A percentile compares a stretch with the other conserved stretches of the same genome.
Evolutionary conservation across 1,140 invertebrate genomes (phyloP).

Genomic region (Apis cerana): DNA sequence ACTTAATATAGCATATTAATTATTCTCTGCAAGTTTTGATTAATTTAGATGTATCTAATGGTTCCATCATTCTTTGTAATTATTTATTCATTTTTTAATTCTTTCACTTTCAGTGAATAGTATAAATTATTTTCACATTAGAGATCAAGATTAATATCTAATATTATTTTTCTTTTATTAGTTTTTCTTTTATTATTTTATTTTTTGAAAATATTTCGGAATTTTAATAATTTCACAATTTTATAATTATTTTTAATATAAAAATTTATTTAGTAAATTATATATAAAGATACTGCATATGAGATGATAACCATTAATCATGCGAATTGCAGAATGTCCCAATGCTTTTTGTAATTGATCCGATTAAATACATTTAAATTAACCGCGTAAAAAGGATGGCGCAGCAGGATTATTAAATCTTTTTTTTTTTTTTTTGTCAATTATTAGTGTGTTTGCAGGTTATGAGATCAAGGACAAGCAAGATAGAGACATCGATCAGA

Average conservation of each 20-base stretch:
- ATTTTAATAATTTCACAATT: background rate
- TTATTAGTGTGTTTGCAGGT: constrained; percentile 15
- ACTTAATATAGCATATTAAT: constrained; percentile 33
- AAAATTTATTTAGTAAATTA: background rate
- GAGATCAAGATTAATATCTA: background rate
- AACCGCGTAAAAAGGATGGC: constrained; percentile 7
- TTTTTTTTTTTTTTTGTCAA: background rate
- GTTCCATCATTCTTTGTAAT: background rate
- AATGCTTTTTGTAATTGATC: background rate
- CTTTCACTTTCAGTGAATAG: background rate
- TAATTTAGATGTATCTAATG: constrained; percentile 24
- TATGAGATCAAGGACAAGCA: constrained; percentile 21
- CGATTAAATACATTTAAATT: background rate
- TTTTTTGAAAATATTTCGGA: background rate
- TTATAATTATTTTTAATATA: background rate
- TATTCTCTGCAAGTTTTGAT: constrained; percentile 12
- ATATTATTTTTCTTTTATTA: background rate
- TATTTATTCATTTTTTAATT: background rate
- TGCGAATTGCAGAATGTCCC: background rate
- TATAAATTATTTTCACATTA: constrained; percentile 4
- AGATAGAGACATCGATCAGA: background rate
- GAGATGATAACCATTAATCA: background rate
- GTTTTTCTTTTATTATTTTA: background rate
- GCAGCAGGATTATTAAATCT: background rate
- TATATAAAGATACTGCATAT: background rate